Base-by-base conservation (phyloP, 2,113 vertebrate genomes). In the Crotalus viridis region DNA sequence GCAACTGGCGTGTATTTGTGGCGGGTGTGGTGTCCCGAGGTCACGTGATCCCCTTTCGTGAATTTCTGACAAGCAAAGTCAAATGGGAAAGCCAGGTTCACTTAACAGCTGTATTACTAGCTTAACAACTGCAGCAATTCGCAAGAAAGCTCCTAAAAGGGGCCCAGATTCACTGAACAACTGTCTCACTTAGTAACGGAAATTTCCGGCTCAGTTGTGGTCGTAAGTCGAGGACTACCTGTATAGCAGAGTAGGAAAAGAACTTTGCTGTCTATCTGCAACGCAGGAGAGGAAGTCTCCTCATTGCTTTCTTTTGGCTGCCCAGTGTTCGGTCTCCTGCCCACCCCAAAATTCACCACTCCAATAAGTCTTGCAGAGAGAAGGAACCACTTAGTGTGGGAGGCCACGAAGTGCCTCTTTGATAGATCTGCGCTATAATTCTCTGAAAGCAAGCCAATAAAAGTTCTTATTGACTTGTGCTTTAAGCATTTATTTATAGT, bases 401-500 rank as follows among this genome's bases (percentile, higher is more conserved):
- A 93, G 33, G 48, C 43, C 12, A 92, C 22, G 87, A 21, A 3
- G 0, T 95, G 95, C 88, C 93, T 56, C 81, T 61, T 90, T 69
- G 94, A 96, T 95, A 86, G 6, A 95, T 96, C 94, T 91, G 91
- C 93, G 89, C 95, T 96, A 1, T 97, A 96, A 96, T 96, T 97
- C 93, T 96, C 95, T 96, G 95, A 95, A 95, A 97, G 93, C 94
- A 97, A 97, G 94, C 95, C 93, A 93, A 97, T 96, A 96, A 97
- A 96, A 95, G 93, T 97, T 96, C 92, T 81, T 91, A 95, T 96
- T 94, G 96, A 97, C 96, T 96, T 94, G 93, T 96, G 94, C 92
- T 97, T 97, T 96, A 95, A 97, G 94, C 85, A 48, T 56, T 88
- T 96, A 97, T 97, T 98, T 97, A 96, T 88, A 96, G 95, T 93